These are phyloP conservation scores for Luscinia megarhynchos DNA, from an alignment of 2,797 vertebrate genomes.

Conservation along the genomic window DNA sequence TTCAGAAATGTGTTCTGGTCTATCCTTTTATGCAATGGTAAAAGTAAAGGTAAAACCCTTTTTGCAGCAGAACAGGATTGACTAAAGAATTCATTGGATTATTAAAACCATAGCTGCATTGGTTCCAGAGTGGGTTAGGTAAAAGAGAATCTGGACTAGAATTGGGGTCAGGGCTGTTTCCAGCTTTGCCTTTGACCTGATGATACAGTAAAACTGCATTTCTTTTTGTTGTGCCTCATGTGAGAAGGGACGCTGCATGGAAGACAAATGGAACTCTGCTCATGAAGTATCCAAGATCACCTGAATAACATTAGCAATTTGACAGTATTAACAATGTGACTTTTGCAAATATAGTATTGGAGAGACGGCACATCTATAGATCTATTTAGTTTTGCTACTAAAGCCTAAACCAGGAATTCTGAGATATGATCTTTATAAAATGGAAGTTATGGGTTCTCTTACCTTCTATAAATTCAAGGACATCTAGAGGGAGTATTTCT, in stretches of 20 bases:
- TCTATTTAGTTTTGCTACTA: neutral
- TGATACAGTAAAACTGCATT: neutral
- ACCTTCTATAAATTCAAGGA: neutral
- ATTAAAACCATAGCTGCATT: neutral
- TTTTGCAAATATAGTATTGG: neutral
- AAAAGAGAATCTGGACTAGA: neutral
- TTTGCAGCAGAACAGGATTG: neutral
- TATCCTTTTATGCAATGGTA: neutral
- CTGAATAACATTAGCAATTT: neutral
- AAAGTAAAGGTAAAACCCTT: neutral
- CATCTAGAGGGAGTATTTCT: neutral
- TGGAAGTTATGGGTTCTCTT: neutral
- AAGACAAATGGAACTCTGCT: neutral
- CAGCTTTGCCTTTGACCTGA: neutral
- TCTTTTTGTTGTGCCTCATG: neutral
- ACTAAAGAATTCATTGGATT: neutral
- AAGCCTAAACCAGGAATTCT: neutral
- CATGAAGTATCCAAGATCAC: neutral
- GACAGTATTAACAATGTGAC: neutral
- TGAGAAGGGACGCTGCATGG: neutral
- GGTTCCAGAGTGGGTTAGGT: neutral
- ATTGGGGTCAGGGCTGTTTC: neutral
- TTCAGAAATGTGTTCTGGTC: neutral
- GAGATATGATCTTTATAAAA: neutral
- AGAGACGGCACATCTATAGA: neutral